Conservation (phyloP, 2,113 vertebrate species). For the Aldabrachelys gigantea region DNA sequence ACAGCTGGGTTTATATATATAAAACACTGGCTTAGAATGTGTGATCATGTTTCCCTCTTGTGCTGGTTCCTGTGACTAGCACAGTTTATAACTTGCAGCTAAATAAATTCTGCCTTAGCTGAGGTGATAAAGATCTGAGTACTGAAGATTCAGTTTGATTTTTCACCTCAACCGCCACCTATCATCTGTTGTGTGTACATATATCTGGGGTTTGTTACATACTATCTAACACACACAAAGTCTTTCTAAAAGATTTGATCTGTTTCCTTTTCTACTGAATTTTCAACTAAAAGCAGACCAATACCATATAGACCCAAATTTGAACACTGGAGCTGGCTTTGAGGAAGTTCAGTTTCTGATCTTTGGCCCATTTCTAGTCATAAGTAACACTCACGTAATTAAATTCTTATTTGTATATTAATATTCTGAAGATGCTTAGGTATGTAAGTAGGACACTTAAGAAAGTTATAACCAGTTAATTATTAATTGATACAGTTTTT, state of each 20-base stretch:
- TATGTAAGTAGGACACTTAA: not conserved
- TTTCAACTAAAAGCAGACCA: not conserved
- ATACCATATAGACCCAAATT: not conserved
- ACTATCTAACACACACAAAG: not conserved
- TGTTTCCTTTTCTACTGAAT: not conserved
- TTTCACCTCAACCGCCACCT: not conserved
- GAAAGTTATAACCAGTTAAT: not conserved
- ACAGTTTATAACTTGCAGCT: not conserved
- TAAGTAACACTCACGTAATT: not conserved
- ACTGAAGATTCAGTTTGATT: not conserved
- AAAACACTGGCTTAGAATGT: not conserved
- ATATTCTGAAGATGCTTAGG: not conserved
- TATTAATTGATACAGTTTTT: slow-evolving; percentile 1
- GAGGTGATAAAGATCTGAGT: not conserved
- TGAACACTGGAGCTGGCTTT: not conserved
- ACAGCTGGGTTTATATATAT: not conserved
- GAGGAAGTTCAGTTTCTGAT: not conserved
- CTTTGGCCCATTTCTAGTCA: not conserved
- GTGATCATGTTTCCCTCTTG: not conserved
- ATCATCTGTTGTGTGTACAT: not conserved
- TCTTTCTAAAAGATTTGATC: not conserved
- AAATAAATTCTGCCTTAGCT: not conserved
- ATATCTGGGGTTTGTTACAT: not conserved
- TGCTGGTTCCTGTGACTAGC: not conserved
- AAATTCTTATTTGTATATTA: not conserved